Percentiles rank a stretch among this genome's conserved stretches.
phyloP scores from a whole-genome alignment of 2,797 vertebrate genomes.

The Leuciscus waleckii region DNA sequence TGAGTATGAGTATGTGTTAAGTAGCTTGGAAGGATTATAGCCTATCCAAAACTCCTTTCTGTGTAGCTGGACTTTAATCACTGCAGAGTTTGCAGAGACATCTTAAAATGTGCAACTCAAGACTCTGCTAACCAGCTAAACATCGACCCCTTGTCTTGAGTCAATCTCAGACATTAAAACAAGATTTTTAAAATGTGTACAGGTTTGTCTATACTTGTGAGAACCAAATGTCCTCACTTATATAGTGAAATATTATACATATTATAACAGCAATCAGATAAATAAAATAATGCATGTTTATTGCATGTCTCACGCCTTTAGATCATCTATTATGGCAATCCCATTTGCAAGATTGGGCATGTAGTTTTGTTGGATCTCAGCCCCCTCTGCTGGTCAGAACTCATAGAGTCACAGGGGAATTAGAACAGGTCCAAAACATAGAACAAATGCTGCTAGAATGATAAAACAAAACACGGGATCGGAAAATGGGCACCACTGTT shows the following conservation, averaged over 20 bases:
- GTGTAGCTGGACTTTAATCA: conserved; percentile 13
- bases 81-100: neutral
- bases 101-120: conserved; percentile 13
- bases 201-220: no score
- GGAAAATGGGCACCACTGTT: neutral
- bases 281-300: neutral
- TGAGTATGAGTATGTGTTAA: conserved; percentile 22
- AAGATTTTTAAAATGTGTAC: neutral
- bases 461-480: neutral
- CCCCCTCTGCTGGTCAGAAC: conserved; percentile 49
- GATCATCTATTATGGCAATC: neutral
- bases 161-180: neutral
- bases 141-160: neutral
- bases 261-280: neutral
- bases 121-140: neutral
- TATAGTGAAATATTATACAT: no score
- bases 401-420: neutral
- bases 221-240: no score
- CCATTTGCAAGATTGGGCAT: neutral
- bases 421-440: neutral
- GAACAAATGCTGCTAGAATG: neutral
- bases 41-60: neutral
- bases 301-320: neutral
- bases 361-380: neutral
- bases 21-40: conserved; percentile 35